phyloP scores from a whole-genome alignment of 2,888 invertebrate genomes.

The Corythucha ciliata region DNA sequence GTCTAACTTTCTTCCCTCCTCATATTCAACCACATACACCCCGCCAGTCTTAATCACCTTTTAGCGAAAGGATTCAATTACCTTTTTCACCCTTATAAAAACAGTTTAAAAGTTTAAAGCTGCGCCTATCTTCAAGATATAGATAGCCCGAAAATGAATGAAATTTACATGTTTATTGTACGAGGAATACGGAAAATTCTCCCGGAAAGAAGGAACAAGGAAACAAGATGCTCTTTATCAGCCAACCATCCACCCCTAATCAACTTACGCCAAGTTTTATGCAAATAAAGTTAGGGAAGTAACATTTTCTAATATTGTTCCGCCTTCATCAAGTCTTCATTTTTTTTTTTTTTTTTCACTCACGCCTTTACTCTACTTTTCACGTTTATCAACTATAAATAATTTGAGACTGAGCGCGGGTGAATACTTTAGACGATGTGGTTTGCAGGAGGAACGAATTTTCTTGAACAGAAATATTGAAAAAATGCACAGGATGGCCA shows the following conservation, averaged over 20 bases:
- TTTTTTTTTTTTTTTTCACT: too few species aligned
- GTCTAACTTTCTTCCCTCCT: background rate
- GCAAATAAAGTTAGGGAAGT: too few species aligned
- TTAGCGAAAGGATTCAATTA: background rate
- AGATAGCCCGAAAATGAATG: constrained; percentile 7
- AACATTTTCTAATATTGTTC: too few species aligned
- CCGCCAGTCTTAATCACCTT: background rate
- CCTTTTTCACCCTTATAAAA: background rate
- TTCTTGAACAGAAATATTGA: too few species aligned
- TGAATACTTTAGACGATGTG: too few species aligned
- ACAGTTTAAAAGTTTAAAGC: constrained; percentile 4
- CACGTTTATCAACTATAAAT: too few species aligned
- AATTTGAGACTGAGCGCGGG: too few species aligned
- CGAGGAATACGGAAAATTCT: background rate
- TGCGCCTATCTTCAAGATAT: background rate
- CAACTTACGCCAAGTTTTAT: constrained; percentile 7
- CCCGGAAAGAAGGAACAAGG: background rate
- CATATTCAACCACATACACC: background rate
- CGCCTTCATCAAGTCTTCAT: too few species aligned
- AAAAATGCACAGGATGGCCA: too few species aligned
- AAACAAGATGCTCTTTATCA: too few species aligned
- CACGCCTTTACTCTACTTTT: too few species aligned
- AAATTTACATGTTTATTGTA: constrained; percentile 22
- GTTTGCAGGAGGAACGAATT: too few species aligned
- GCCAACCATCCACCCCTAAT: constrained; percentile 11